A percentile compares a stretch with the other conserved stretches of the same genome.
Conservation (phyloP, 1,140 invertebrate species). For the Babylonia areolata region DNA sequence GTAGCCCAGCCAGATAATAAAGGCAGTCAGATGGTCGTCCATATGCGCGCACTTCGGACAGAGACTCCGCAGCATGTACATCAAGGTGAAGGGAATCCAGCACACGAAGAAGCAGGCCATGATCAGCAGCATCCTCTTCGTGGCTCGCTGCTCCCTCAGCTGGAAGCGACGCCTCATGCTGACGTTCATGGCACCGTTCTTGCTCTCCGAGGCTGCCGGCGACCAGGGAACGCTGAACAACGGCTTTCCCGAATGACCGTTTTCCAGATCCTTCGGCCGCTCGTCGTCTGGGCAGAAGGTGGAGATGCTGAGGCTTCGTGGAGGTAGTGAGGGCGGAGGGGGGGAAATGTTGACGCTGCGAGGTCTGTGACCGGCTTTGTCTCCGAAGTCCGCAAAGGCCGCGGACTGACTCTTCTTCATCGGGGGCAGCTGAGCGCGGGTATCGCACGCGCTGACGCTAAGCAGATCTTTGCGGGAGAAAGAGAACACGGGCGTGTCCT, state of each 20-base stretch:
- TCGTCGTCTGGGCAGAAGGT: constrained; percentile 21
- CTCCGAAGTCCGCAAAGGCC: neutral
- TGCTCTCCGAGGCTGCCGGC: neutral
- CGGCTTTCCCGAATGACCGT: too few species aligned
- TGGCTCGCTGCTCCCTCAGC: constrained; percentile 94
- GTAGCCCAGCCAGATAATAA: constrained; percentile 93
- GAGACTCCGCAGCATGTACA: constrained; percentile 77
- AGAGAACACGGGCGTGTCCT: too few species aligned
- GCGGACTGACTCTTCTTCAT: constrained; percentile 30
- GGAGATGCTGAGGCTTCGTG: constrained; percentile 45
- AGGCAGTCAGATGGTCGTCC: constrained; percentile 62
- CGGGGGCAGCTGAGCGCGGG: neutral
- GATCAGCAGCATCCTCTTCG: constrained; percentile 97
- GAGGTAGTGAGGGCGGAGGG: neutral
- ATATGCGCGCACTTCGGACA: constrained; percentile 65
- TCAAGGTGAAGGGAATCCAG: constrained; percentile 98
- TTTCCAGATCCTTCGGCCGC: too few species aligned
- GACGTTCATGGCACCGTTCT: constrained; percentile 35
- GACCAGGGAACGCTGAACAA: too few species aligned
- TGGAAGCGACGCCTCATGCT: constrained; percentile 70
- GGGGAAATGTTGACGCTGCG: neutral
- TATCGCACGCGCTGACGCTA: constrained; percentile 21
- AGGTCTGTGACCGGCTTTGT: neutral
- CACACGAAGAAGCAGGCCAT: constrained; percentile 99
- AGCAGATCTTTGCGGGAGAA: neutral